These are phyloP conservation scores for Columba janthina DNA, from an alignment of 2,113 vertebrate genomes.

Conservation along the genomic window DNA sequence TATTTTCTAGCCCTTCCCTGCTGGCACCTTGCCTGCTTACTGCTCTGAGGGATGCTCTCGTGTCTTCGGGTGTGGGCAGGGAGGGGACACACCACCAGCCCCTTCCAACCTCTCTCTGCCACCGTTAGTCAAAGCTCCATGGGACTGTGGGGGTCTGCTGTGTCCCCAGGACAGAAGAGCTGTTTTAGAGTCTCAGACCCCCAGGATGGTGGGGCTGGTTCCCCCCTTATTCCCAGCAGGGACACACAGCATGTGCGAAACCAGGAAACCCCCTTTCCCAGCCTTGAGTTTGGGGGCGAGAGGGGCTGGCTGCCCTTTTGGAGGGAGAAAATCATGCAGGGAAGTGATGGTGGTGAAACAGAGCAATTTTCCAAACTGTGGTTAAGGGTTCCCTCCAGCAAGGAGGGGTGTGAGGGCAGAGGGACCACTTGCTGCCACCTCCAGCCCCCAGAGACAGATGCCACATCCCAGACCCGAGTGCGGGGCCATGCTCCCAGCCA, in stretches of 20 bases:
- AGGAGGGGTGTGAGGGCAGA: not conserved
- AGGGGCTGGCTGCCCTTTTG: not conserved
- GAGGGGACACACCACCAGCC: not conserved
- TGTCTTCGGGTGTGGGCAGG: fast-evolving
- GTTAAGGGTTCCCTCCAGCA: fast-evolving
- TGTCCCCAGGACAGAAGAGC: not conserved
- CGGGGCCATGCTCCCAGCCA: slow-evolving; percentile 61
- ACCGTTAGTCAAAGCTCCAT: fast-evolving
- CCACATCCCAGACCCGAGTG: not conserved
- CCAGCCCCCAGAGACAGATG: slow-evolving; percentile 39
- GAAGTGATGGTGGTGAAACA: not conserved
- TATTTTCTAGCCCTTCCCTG: not conserved
- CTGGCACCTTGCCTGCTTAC: not conserved
- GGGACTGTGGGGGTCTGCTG: fast-evolving
- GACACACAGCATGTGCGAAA: not conserved
- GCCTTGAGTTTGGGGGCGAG: fast-evolving
- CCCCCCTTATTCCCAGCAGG: not conserved
- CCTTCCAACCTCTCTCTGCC: not conserved
- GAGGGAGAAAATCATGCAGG: not conserved
- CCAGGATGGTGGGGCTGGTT: fast-evolving
- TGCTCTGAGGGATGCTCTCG: fast-evolving
- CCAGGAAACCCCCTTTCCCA: not conserved
- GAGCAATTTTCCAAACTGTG: not conserved
- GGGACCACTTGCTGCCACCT: not conserved
- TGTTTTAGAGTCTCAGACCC: not conserved